These are phyloP conservation scores for Selenia dentaria DNA, from an alignment of 2,888 invertebrate genomes.

Conservation along the genomic window DNA sequence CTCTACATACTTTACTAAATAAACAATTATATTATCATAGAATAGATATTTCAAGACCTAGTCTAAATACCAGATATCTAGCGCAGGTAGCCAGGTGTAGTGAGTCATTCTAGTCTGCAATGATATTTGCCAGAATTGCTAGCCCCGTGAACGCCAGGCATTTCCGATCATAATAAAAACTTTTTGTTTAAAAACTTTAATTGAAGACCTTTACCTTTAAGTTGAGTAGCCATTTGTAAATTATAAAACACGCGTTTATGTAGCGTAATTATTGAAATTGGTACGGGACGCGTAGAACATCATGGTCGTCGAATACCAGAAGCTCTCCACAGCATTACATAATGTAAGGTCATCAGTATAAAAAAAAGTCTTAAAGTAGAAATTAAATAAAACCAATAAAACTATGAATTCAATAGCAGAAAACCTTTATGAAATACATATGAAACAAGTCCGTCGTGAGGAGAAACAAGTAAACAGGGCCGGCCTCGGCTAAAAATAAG, in stretches of 20 bases:
- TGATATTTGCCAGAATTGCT: constrained; percentile 16
- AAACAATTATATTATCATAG: too few relatives aligned
- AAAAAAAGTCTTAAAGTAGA: too few relatives aligned
- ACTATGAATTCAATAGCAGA: constrained; percentile 9
- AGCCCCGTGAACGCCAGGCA: constrained; percentile 15
- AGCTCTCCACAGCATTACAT: too few relatives aligned
- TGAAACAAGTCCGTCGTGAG: constrained; percentile 62
- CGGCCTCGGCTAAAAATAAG: constrained; percentile 78
- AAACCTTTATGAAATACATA: constrained; percentile 24
- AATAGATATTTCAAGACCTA: constrained; percentile 12
- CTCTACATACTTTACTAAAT: too few relatives aligned
- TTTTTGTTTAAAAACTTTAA: constrained; percentile 6
- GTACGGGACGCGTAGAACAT: too few relatives aligned
- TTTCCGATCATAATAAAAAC: constrained; percentile 26
- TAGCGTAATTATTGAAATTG: too few relatives aligned
- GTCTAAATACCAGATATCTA: constrained; percentile 9
- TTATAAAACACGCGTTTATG: too few relatives aligned
- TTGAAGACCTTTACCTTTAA: constrained; percentile 3
- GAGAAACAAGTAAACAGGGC: constrained; percentile 74
- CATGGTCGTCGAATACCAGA: too few relatives aligned
- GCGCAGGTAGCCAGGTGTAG: constrained; percentile 21
- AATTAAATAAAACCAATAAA: too few relatives aligned
- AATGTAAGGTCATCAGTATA: too few relatives aligned
- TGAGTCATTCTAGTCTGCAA: constrained; percentile 27
- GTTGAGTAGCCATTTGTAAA: constrained; percentile 1